These are phyloP conservation scores for Leptoteleia sp. DNA, from an alignment of 1,140 invertebrate genomes.

Conservation along the genomic window DNA sequence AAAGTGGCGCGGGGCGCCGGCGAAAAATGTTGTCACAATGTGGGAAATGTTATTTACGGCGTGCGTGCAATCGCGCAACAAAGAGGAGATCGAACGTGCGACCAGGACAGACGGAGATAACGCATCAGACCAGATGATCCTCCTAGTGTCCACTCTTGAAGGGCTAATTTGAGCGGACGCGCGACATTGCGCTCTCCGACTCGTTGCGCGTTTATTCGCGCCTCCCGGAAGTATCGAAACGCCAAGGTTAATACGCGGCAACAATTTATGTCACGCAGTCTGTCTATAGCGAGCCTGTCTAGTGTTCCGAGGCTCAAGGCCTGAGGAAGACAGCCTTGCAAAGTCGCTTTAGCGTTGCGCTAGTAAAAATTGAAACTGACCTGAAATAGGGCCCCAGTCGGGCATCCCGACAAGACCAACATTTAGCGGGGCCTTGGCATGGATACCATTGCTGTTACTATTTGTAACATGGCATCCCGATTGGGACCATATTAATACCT, in stretches of 20 bases:
- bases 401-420: too few relatives aligned
- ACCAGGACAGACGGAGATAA: constrained; percentile 14
- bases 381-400: too few relatives aligned
- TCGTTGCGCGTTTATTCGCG: constrained; percentile 59
- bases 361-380: too few relatives aligned
- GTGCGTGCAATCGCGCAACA: constrained; percentile 49
- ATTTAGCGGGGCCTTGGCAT: too few relatives aligned
- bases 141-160: constrained; percentile 51
- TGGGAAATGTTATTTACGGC: constrained; percentile 60
- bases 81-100: constrained; percentile 4
- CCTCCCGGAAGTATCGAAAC: constrained; percentile 63
- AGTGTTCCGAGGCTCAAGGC: constrained; percentile 42
- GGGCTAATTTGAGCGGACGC: constrained; percentile 56
- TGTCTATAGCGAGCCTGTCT: constrained; percentile 31
- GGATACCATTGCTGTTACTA: too few relatives aligned
- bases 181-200: constrained; percentile 49
- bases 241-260: constrained; percentile 60
- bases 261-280: constrained; percentile 54
- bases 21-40: constrained; percentile 53
- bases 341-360: too few relatives aligned
- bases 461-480: too few relatives aligned
- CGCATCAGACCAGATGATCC: constrained; percentile 41
- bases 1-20: constrained; percentile 40
- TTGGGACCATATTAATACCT: too few relatives aligned
- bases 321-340: constrained; percentile 32